These are phyloP conservation scores for Ceyx melanurus DNA, from an alignment of 2,113 vertebrate species.

Conservation along the genomic window DNA sequence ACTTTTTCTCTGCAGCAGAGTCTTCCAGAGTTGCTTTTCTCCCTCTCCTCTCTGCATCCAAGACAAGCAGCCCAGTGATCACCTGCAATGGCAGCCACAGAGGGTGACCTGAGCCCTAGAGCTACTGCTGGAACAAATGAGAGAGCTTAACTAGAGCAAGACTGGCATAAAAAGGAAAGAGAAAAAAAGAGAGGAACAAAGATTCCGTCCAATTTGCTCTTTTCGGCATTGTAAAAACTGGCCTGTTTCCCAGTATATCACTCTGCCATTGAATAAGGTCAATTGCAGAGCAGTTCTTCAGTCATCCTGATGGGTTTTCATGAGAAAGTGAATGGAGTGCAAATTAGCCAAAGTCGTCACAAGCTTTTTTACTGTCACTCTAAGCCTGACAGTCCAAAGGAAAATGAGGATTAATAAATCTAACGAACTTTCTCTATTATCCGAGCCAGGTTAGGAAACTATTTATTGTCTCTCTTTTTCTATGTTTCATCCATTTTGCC, in stretches of 20 bases:
- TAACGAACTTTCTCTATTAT: slow-evolving; percentile 71
- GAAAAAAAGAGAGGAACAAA: slow-evolving; percentile 75
- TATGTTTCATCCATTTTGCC: slow-evolving; percentile 58
- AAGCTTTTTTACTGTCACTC: slow-evolving; percentile 81
- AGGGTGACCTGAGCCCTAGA: slow-evolving; percentile 71
- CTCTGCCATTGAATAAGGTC: slow-evolving; percentile 81
- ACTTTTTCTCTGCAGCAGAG: background rate
- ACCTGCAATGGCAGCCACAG: slow-evolving; percentile 72
- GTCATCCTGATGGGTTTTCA: slow-evolving; percentile 80
- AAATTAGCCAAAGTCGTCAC: slow-evolving; percentile 82
- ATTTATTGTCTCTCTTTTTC: slow-evolving; percentile 70
- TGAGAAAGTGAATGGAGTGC: slow-evolving; percentile 81
- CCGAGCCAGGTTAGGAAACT: slow-evolving; percentile 75
- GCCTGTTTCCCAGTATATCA: slow-evolving; percentile 82
- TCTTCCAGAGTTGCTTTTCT: background rate
- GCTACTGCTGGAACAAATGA: slow-evolving; percentile 70
- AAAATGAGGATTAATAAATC: slow-evolving; percentile 75
- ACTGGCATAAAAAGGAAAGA: slow-evolving; percentile 71
- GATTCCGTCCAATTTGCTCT: slow-evolving; percentile 84
- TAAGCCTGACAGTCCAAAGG: slow-evolving; percentile 76
- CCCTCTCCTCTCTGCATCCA: slow-evolving; percentile 20
- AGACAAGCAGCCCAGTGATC: slow-evolving; percentile 52
- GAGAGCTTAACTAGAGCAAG: slow-evolving; percentile 75
- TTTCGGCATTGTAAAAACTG: slow-evolving; percentile 81
- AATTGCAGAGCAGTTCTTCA: slow-evolving; percentile 78